Conservation (phyloP, 2,888 invertebrate genomes). For the Chironomus tentans region DNA sequence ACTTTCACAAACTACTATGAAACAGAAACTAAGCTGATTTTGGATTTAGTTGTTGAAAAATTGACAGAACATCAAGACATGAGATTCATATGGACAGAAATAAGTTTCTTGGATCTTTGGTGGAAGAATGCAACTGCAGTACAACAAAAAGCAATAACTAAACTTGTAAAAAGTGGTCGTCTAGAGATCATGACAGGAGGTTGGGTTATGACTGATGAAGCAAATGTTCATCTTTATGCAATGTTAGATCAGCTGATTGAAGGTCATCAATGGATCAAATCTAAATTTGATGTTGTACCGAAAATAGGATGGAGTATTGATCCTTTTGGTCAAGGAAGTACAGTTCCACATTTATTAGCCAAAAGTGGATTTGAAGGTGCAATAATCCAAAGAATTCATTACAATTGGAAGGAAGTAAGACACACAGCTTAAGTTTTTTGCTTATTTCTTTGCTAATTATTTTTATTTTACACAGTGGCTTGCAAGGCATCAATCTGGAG, state of each 20-base stretch:
- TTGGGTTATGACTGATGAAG: slow-evolving; percentile 97
- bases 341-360: slow-evolving; percentile 81
- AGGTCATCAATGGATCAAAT: slow-evolving; percentile 83
- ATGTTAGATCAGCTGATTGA: slow-evolving; percentile 87
- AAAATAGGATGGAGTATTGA: slow-evolving; percentile 92
- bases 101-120: slow-evolving; percentile 82
- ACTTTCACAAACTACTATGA: slow-evolving; percentile 93
- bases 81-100: slow-evolving; percentile 93
- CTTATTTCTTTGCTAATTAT: too few species aligned
- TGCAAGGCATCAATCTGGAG: slow-evolving; percentile 73
- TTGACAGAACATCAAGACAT: slow-evolving; percentile 78
- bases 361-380: slow-evolving; percentile 77
- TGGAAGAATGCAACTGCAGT: slow-evolving; percentile 85
- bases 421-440: too few species aligned
- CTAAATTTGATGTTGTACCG: slow-evolving; percentile 70
- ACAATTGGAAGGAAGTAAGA: slow-evolving; percentile 72
- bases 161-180: slow-evolving; percentile 70
- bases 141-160: slow-evolving; percentile 68
- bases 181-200: slow-evolving; percentile 88
- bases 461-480: slow-evolving; percentile 53
- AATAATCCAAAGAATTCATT: slow-evolving; percentile 87
- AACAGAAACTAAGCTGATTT: slow-evolving; percentile 76
- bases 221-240: slow-evolving; percentile 77
- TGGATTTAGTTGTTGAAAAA: slow-evolving; percentile 77
- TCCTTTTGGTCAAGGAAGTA: slow-evolving; percentile 93